Base-by-base conservation (phyloP, 1,140 invertebrate species). In the Andrena cerasifolii region DNA sequence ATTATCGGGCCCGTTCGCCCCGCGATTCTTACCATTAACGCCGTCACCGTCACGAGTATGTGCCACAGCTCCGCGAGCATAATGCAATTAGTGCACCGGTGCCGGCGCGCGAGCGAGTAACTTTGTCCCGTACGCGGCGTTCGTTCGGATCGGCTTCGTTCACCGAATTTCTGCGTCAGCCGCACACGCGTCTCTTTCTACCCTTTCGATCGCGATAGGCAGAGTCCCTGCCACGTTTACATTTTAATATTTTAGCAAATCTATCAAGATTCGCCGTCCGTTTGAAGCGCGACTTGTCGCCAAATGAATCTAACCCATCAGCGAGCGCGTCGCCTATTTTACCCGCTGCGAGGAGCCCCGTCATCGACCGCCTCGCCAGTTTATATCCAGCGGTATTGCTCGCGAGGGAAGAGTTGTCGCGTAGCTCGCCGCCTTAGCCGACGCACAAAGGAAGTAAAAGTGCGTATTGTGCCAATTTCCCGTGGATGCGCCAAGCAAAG, bases 391-490 rank as follows among this genome's bases (percentile, higher is more conserved):
- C 10, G 26, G 61, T 26, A 49, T 28, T 18, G 24, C 33, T 10
- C 28, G 7, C 43, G 18, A 36, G 40, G 16, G 31, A 26, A 21
- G 18, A 40, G 33, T 73, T 33, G n/a, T 31, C 47, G 10, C 21
- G 45, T 6, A 43, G 36, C 66, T 40, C 12, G 21, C 33, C 5
- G 31, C 43, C 31, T 28, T 26, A 14, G 12, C 7, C 40, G 24
- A 24, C 49, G 53, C 49, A 63, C 77, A 68, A 70, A 82, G 67
- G 63, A 59, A 65, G 74, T 79, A 65, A 73, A n/a, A 79, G 51
- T 70, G 62, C 70, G 75, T 82, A 72, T 83, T 83, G 75, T 74
- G 63, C 28, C 82, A 82, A 83, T 83, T 78, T 79, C 75, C 56
- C 49, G 70, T 26, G 77, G 63, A 54, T 33, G 72, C 49, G 70